Base-by-base conservation (phyloP, 92 coral and sea anemone genomes). In the Anthopleura xanthogrammica region DNA sequence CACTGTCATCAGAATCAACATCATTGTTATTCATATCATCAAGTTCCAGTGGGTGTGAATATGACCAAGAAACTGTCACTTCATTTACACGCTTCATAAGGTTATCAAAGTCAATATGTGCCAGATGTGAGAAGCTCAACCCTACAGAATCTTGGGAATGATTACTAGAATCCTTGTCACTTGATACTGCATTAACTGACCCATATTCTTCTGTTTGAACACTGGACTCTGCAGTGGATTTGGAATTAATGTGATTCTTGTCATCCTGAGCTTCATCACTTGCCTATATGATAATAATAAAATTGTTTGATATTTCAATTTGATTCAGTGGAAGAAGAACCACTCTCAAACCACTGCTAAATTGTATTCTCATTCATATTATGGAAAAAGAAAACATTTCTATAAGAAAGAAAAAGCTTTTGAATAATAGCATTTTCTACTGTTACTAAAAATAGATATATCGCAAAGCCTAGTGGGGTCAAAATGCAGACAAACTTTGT, bases 71-170 rank as follows among this genome's bases (percentile, higher is more conserved):
- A 19, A 91, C 88, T 43, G 89, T 84, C 10, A 91, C 94, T 76
- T 91, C 92, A 83, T 68, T 91, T 23, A 87, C 75, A 46, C 82
- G 86, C 29, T 72, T 81, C 43, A 91, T 86, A 3, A 89, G 80
- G 52, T 86, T 81, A 22, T 88, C 83, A 52, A 93, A 83, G 83
- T 91, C 90, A 74, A 93, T 76, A 13, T 91, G 83, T 72, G 89
- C 86, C 19, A 93, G 78, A 23, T 83, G 72, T 71, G 88, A 87
- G 80, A 93, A 80, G 41, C 86, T 86, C 46, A 92, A 75, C 82
- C 80, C 81, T 14, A 78, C 77, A 43, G 84, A 52, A 4, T 86
- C 87, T 24, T 72, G 72, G 43, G 75, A 16, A 43, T 56, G 19
- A 80, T 41, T 52, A 12, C 46, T 68, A 68, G 74, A 68, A 68